Percentiles rank a stretch among this genome's conserved stretches.
phyloP scores from a whole-genome alignment of 1,140 invertebrate genomes.

The Rhagoletis pomonella region DNA sequence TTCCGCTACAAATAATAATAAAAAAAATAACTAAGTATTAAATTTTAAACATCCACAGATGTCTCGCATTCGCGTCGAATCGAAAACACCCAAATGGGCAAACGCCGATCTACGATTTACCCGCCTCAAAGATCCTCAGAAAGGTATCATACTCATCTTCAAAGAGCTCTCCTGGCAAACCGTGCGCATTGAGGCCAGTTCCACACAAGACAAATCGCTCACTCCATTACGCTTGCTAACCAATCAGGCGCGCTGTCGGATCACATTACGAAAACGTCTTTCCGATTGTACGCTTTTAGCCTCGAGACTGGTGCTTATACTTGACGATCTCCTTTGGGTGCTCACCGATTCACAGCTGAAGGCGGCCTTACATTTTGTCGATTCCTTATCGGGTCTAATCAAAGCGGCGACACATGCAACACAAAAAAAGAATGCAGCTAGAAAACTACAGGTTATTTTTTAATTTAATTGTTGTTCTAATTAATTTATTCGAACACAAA shows the following conservation, averaged over 20 bases:
- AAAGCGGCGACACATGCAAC: conserved; percentile 88
- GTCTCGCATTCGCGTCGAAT: conserved; percentile 93
- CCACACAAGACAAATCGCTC: conserved; percentile 85
- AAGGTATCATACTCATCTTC: conserved; percentile 94
- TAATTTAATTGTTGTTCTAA: background rate
- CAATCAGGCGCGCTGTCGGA: conserved; percentile 95
- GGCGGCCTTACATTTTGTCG: conserved; percentile 94
- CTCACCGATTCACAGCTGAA: conserved; percentile 97
- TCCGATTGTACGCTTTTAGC: conserved; percentile 93
- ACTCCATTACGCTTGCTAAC: conserved; percentile 95
- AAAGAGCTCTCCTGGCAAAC: conserved; percentile 99
- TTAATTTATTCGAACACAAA: too few species aligned
- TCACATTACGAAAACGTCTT: conserved; percentile 94
- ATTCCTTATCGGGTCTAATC: conserved; percentile 90
- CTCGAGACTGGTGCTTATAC: conserved; percentile 91
- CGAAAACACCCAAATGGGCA: conserved; percentile 92
- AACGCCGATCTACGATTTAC: conserved; percentile 89
- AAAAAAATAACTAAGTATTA: background rate
- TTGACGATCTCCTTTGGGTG: conserved; percentile 98
- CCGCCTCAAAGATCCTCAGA: conserved; percentile 90
- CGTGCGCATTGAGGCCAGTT: conserved; percentile 93
- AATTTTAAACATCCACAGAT: conserved; percentile 79
- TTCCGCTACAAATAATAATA: too few species aligned
- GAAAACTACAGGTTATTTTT: conserved; percentile 87
- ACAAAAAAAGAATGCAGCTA: conserved; percentile 90